Evolutionary conservation across 2,888 invertebrate genomes (phyloP).

Genomic region (Temnothorax rugatulus): DNA sequence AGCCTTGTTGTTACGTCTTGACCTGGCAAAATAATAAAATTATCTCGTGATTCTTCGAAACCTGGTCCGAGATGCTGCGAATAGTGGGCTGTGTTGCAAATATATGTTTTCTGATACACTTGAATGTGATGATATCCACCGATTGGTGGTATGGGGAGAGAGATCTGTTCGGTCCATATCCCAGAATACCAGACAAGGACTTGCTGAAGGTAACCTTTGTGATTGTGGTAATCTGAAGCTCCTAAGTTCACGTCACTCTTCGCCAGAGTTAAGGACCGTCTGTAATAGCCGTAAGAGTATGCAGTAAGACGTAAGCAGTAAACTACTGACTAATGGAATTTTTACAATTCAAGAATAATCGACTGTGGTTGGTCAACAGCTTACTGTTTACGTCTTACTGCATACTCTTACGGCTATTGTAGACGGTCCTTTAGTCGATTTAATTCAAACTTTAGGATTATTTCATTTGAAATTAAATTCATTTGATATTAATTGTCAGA

Average conservation of each 20-base stretch:
- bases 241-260: background rate
- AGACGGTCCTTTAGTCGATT: no score
- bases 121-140: background rate
- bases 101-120: rapidly evolving
- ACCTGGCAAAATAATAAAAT: background rate
- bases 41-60: background rate
- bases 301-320: no score
- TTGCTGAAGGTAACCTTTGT: slow-evolving; percentile 20
- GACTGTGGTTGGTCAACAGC: no score
- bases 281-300: no score
- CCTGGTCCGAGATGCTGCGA: background rate
- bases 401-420: no score
- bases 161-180: slow-evolving; percentile 25
- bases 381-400: no score
- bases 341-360: no score
- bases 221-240: background rate
- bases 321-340: no score
- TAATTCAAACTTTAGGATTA: background rate
- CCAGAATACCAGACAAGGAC: slow-evolving; percentile 25
- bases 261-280: no score
- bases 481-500: background rate
- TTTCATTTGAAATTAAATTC: background rate
- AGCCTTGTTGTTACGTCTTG: background rate
- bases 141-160: background rate
- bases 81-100: background rate